Conservation (phyloP, 2,113 vertebrate genomes). For the Grammomys surdaster region DNA sequence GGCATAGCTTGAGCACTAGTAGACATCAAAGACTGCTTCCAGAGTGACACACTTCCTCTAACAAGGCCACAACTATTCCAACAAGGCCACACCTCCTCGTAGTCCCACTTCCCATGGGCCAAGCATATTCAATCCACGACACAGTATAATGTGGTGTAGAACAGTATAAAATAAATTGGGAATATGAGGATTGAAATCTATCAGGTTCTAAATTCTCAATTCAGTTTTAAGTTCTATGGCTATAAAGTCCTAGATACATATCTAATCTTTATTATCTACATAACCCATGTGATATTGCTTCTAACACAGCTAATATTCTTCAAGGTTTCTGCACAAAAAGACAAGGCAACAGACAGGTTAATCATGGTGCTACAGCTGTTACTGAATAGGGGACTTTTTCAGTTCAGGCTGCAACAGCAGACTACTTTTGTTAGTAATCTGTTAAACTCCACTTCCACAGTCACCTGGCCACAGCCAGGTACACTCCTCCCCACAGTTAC, state of each 20-base stretch:
- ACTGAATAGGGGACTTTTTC: not conserved
- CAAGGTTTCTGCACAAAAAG: not conserved
- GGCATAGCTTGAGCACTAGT: too few relatives aligned
- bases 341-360: constrained; percentile 8
- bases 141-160: not conserved
- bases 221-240: constrained; percentile 5
- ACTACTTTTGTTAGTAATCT: constrained; percentile 5
- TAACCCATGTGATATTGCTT: not conserved
- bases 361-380: not conserved
- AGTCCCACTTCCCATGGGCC: too few relatives aligned
- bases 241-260: not conserved
- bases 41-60: too few relatives aligned
- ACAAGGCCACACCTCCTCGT: too few relatives aligned
- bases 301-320: not conserved
- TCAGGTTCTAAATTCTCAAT: constrained; percentile 25
- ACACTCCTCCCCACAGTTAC: too few relatives aligned
- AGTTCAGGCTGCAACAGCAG: constrained; percentile 39
- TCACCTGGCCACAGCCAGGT: too few relatives aligned
- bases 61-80: too few relatives aligned
- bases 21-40: too few relatives aligned
- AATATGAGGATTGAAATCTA: not conserved
- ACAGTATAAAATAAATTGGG: not conserved
- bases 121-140: too few relatives aligned
- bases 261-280: not conserved
- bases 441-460: too few relatives aligned